These are phyloP conservation scores for Epinotia nisella DNA, from an alignment of 2,888 invertebrate species.

Conservation along the genomic window DNA sequence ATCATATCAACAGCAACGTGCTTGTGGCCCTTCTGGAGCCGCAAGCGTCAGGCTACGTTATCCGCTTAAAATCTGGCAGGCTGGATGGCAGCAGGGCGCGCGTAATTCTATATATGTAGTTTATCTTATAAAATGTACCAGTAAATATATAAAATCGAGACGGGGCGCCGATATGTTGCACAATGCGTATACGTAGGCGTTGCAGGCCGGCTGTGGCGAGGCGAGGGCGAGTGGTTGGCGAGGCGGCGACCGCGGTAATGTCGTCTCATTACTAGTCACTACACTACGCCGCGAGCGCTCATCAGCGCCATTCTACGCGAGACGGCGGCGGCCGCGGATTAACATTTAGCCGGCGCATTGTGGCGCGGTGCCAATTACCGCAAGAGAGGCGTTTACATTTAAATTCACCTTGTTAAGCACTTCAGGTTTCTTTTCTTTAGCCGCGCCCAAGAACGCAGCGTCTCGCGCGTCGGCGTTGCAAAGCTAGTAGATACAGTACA, in stretches of 20 bases:
- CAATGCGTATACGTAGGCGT: neutral
- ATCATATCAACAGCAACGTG: too few species aligned
- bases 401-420: conserved; percentile 25
- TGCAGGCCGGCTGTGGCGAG: neutral
- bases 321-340: conserved; percentile 8
- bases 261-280: conserved; percentile 33
- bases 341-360: conserved; percentile 29
- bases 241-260: conserved; percentile 20
- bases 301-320: conserved; percentile 24
- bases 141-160: too few species aligned
- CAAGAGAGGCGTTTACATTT: conserved; percentile 17
- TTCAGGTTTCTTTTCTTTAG: conserved; percentile 16
- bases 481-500: too few species aligned
- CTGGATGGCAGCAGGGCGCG: too few species aligned
- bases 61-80: too few species aligned
- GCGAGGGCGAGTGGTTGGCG: neutral
- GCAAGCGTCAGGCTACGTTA: too few species aligned
- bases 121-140: too few species aligned
- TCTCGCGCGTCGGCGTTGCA: neutral
- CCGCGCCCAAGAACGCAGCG: neutral
- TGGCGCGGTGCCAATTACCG: conserved; percentile 2
- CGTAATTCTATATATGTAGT: too few species aligned
- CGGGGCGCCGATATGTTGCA: neutral
- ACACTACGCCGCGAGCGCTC: conserved; percentile 14
- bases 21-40: too few species aligned